Evolutionary conservation across 2,113 vertebrate genomes (phyloP), one percentile per base, ranked within the genome.

Genomic region (Labeo catla): DNA sequence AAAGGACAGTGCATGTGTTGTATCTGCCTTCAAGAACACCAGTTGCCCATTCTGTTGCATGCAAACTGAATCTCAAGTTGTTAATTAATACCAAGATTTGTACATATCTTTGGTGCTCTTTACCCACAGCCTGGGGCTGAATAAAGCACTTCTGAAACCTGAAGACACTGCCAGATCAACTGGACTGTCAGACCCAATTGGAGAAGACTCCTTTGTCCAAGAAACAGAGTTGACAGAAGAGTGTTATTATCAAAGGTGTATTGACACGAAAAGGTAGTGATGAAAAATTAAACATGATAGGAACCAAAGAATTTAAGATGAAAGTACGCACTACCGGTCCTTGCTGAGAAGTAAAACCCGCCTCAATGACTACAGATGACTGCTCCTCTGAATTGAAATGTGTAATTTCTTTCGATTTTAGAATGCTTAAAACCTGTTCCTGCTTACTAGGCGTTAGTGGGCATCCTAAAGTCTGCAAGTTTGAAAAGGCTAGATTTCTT

Each of bases 221-320:
- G 8, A 13, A 66, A 78, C 15, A 68, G 50, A 70, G 34, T 16
- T 11, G 36, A 87, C 19, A 47, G 36, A 66, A 59, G n/a, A 66
- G 43, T 81, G 19, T 61, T 43, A 45, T 34, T 13, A 80, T 61
- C 19, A 76, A 76, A 76, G 68, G 5, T 50, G 23, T 74, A 61
- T 23, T 47, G 36, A 76, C 59, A 66, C 66, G 43, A 63, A 73
- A 28, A 84, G 52, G 8, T 16, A 9, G 16, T 50, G 28, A 13
- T 10, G 11, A 80, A 54, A 80, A 13, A 63, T 21, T 47, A 66
- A 23, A 36, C 39, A 28, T 76, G 21, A 52, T 6, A 59, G 61
- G 65, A 49, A 78, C 7, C 63, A 28, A 12, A 50, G 36, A 84
- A 50, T 87, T 49, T 76, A 70, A 72, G 59, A 83, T 49, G 39